Percentiles rank a stretch among this genome's conserved stretches.
Evolutionary conservation across 2,888 invertebrate genomes (phyloP).

Genomic region (Sphecodes monilicornis): DNA sequence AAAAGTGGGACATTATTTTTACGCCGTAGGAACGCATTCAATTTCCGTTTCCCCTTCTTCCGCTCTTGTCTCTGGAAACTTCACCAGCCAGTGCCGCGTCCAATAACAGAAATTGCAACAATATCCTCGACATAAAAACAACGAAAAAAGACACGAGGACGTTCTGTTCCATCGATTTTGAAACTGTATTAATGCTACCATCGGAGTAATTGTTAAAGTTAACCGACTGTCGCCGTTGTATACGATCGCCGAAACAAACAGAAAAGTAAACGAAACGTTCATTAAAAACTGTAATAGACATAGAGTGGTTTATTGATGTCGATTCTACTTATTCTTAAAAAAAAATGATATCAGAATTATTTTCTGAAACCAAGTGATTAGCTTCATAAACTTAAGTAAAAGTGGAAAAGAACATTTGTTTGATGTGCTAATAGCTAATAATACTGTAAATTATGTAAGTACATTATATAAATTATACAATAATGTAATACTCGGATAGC

Average conservation of each 20-base stretch:
- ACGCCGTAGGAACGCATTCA: slow-evolving; percentile 79
- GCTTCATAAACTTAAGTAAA: no score
- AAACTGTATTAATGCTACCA: background rate
- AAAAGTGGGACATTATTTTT: slow-evolving; percentile 79
- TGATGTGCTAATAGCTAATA: no score
- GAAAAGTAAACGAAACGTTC: background rate
- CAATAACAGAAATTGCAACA: slow-evolving; percentile 51
- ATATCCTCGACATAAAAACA: slow-evolving; percentile 13
- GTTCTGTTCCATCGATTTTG: background rate
- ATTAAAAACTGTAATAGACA: no score
- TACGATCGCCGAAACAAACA: background rate
- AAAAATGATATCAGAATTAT: background rate
- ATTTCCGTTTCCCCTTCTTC: slow-evolving; percentile 75
- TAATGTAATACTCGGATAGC: no score
- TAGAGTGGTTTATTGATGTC: background rate
- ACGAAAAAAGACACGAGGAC: background rate
- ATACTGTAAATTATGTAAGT: no score
- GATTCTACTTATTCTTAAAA: background rate
- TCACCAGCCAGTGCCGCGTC: slow-evolving; percentile 27
- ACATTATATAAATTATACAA: no score
- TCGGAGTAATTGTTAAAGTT: background rate
- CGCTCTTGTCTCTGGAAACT: slow-evolving; percentile 53
- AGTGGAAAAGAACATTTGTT: no score
- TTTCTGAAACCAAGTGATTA: no score
- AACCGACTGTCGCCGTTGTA: background rate